phyloP scores from a whole-genome alignment of 2,797 vertebrate species.

The Trichosurus vulpecula region DNA sequence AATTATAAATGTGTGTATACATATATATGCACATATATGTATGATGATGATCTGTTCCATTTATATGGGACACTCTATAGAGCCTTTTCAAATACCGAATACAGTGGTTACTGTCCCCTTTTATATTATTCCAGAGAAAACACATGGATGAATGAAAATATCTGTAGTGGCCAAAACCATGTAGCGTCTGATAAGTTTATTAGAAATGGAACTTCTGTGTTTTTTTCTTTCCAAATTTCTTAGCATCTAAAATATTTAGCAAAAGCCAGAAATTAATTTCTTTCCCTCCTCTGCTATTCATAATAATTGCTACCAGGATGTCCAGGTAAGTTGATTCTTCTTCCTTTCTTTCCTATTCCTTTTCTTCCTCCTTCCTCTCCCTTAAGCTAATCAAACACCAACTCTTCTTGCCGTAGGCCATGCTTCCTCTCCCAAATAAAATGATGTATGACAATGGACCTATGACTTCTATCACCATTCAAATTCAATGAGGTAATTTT shows the following conservation, averaged over 20 bases:
- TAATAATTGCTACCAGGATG: not conserved
- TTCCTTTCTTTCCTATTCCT: not conserved
- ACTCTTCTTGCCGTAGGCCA: not conserved
- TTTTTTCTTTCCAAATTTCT: not conserved
- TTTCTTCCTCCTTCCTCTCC: not conserved
- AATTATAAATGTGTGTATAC: not conserved
- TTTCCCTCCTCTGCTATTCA: not conserved
- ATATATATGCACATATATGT: not conserved
- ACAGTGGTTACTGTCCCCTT: not conserved
- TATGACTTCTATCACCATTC: not conserved
- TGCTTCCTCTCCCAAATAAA: not conserved
- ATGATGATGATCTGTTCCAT: not conserved
- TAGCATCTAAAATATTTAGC: not conserved
- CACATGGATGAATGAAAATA: not conserved
- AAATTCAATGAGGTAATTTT: not conserved
- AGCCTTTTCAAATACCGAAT: not conserved
- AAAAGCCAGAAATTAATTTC: not conserved
- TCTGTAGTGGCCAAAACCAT: not conserved
- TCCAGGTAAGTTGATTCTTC: not conserved
- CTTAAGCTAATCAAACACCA: not conserved
- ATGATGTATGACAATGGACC: not conserved
- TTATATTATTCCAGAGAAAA: not conserved
- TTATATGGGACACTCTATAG: not conserved
- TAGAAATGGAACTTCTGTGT: not conserved
- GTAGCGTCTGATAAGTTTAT: not conserved